Percentiles rank a stretch among this genome's conserved stretches.
Evolutionary conservation across 2,113 vertebrate genomes (phyloP).

Genomic region (Hippocampus zosterae): DNA sequence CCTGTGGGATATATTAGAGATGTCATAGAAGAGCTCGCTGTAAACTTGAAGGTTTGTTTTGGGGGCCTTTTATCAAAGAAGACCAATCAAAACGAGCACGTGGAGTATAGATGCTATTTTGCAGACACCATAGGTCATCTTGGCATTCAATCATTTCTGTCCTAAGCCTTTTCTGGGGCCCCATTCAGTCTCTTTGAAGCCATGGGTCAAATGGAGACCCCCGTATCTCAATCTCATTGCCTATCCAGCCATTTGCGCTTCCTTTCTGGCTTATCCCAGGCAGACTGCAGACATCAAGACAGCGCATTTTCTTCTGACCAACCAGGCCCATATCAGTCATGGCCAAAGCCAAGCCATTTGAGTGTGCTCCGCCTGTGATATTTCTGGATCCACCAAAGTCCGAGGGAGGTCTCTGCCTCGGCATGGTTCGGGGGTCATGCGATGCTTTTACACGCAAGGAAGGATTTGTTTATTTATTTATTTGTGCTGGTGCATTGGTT

Average conservation of each 20-base stretch:
- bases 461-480: slow-evolving; percentile 13
- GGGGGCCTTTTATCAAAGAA: background rate
- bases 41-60: background rate
- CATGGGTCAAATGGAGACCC: slow-evolving; percentile 54
- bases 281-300: slow-evolving; percentile 67
- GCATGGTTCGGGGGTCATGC: slow-evolving; percentile 46
- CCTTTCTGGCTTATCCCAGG: slow-evolving; percentile 65
- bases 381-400: slow-evolving; percentile 54
- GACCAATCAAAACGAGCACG: slow-evolving; percentile 1
- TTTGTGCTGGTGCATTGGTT: slow-evolving; percentile 33
- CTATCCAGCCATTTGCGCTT: slow-evolving; percentile 58
- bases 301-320: slow-evolving; percentile 54
- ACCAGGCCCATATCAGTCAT: slow-evolving; percentile 56
- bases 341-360: slow-evolving; percentile 50
- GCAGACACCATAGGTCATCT: slow-evolving; percentile 56
- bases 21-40: slow-evolving; percentile 50
- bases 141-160: slow-evolving; percentile 50
- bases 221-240: slow-evolving; percentile 63
- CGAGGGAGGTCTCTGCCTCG: slow-evolving; percentile 47
- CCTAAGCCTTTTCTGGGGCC: slow-evolving; percentile 55
- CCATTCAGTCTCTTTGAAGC: slow-evolving; percentile 57
- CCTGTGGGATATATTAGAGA: slow-evolving; percentile 71
- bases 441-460: slow-evolving; percentile 38
- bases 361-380: slow-evolving; percentile 60
- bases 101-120: slow-evolving; percentile 10